Percentiles rank a stretch among this genome's conserved stretches.
Evolutionary conservation across 2,113 vertebrate species (phyloP).

Genomic region (Oceanites oceanicus): DNA sequence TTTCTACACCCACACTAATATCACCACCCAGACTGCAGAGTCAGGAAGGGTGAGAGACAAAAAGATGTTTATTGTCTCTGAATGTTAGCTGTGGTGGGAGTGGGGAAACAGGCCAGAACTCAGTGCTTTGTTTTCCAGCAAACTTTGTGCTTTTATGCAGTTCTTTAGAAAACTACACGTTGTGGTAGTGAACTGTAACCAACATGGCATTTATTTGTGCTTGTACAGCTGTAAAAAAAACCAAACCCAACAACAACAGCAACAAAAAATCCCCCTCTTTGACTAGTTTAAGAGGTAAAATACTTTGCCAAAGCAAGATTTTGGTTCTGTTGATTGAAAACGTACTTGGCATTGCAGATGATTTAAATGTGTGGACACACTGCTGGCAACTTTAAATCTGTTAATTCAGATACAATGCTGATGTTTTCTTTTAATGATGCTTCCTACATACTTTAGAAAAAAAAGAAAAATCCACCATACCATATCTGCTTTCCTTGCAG

Average conservation of each 20-base stretch:
- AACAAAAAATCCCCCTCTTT: background rate
- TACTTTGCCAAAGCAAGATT: conserved; percentile 2
- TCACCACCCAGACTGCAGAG: background rate
- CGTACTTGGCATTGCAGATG: background rate
- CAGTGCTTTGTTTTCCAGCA: background rate
- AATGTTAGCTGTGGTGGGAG: background rate
- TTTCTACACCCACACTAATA: background rate
- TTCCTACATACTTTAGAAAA: background rate
- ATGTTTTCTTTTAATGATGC: background rate
- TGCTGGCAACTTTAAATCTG: background rate
- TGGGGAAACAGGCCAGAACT: background rate
- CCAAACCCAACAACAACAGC: background rate
- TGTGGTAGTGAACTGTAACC: background rate
- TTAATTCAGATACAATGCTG: background rate
- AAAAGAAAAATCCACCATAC: background rate
- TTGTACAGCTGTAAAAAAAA: background rate
- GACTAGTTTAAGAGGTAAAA: background rate
- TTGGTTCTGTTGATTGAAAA: conserved; percentile 15
- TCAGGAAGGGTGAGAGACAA: background rate
- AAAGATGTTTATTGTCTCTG: conserved; percentile 7
- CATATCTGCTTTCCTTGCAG: background rate
- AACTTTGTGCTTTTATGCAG: background rate
- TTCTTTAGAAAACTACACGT: background rate
- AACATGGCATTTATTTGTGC: background rate
- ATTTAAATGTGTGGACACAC: background rate